A percentile compares a stretch with the other conserved stretches of the same genome.
Evolutionary conservation across 37 sponge, comb jelly and placozoan genomes (phyloP).

Genomic region (Dysidea cf. avara): DNA sequence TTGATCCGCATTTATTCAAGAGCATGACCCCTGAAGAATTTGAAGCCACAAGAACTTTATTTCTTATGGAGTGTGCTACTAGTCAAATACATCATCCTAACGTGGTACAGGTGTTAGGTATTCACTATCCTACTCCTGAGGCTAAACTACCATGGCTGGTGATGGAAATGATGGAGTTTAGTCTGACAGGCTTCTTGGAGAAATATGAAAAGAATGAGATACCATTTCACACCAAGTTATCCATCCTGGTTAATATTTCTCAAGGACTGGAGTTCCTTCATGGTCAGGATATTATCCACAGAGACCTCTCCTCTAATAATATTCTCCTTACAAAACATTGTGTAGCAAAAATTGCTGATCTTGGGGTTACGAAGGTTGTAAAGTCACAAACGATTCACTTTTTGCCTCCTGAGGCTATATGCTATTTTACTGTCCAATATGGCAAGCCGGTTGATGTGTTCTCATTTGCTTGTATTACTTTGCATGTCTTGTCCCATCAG

Average conservation of each 20-base stretch:
- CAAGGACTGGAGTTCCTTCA: slow-evolving; percentile 32
- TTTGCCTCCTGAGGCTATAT: too few species aligned
- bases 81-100: slow-evolving; percentile 37
- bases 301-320: slow-evolving; percentile 50
- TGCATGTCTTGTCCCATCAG: too few species aligned
- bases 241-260: slow-evolving; percentile 20
- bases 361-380: slow-evolving; percentile 26
- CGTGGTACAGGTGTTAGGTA: slow-evolving; percentile 40
- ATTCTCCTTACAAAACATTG: slow-evolving; percentile 24
- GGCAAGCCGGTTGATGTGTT: too few species aligned
- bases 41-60: too few species aligned
- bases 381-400: too few species aligned
- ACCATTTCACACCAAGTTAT: slow-evolving; percentile 4
- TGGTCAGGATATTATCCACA: slow-evolving; percentile 34
- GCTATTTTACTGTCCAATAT: too few species aligned
- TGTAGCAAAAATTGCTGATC: slow-evolving; percentile 41
- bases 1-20: too few species aligned
- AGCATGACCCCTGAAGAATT: too few species aligned
- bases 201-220: not conserved
- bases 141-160: slow-evolving; percentile 27
- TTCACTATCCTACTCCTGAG: not conserved
- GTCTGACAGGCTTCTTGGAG: slow-evolving; percentile 10
- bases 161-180: slow-evolving; percentile 24
- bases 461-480: too few species aligned
- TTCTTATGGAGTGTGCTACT: slow-evolving; percentile 14